Percentiles rank a stretch among this genome's conserved stretches.
Conservation (phyloP, 2,888 invertebrate species). For the Desoria tigrina region DNA sequence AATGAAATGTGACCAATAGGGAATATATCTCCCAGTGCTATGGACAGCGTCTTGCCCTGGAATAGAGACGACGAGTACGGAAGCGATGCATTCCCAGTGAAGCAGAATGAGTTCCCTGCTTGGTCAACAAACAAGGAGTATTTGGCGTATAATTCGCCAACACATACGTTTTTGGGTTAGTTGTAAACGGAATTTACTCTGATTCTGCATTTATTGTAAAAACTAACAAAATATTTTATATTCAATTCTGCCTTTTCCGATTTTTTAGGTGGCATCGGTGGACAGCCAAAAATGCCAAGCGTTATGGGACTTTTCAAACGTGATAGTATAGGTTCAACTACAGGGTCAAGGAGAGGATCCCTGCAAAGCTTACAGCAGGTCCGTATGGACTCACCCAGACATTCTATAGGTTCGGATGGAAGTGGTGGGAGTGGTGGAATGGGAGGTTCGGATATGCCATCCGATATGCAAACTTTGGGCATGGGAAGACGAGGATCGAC, state of each 20-base stretch:
- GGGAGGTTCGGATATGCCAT: not conserved
- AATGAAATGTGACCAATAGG: too few relatives aligned
- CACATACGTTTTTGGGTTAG: conserved; percentile 85
- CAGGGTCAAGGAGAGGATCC: conserved; percentile 57
- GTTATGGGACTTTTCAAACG: conserved; percentile 86
- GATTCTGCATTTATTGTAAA: not conserved
- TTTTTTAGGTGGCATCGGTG: conserved; percentile 44
- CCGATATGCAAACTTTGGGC: conserved; percentile 1
- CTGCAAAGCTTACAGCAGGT: conserved; percentile 46
- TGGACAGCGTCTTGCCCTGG: conserved; percentile 90
- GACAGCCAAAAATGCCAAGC: conserved; percentile 62
- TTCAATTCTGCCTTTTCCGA: not conserved
- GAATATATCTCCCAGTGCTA: conserved; percentile 72
- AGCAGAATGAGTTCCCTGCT: conserved; percentile 87
- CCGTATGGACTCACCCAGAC: conserved; percentile 50
- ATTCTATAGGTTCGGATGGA: conserved; percentile 50
- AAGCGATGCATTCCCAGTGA: conserved; percentile 67
- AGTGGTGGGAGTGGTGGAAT: conserved; percentile 26
- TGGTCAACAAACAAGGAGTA: conserved; percentile 96
- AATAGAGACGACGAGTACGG: conserved; percentile 70
- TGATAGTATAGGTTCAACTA: conserved; percentile 75
- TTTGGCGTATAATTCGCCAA: conserved; percentile 85
- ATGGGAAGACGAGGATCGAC: conserved; percentile 45
- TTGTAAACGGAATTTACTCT: too few relatives aligned
- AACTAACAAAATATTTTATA: not conserved